Conservation (phyloP, 2,888 invertebrate species). For the Lepidonotus clava region DNA sequence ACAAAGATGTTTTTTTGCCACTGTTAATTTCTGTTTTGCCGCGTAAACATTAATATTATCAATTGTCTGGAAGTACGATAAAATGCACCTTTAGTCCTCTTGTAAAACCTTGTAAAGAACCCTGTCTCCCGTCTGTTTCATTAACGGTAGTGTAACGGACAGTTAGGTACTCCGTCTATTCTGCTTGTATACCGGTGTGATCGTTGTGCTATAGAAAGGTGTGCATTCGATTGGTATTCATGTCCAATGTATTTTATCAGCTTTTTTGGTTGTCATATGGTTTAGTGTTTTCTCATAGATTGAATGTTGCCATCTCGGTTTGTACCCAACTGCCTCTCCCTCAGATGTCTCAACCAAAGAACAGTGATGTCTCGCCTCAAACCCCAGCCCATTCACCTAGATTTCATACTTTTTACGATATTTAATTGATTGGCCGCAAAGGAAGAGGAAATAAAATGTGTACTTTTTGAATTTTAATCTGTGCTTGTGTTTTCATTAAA, state of each 20-base stretch:
- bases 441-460: slow-evolving; percentile 32
- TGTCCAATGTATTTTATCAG: neutral
- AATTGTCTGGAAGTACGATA: neutral
- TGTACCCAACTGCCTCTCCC: neutral
- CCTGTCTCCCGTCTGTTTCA: no score
- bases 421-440: neutral
- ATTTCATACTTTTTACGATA: slow-evolving; percentile 47
- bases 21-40: no score
- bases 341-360: slow-evolving; percentile 36
- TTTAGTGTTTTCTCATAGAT: slow-evolving; percentile 9
- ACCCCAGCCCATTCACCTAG: neutral
- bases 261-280: neutral
- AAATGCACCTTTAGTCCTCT: no score
- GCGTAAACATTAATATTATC: neutral
- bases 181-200: neutral
- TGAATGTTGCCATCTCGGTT: slow-evolving; percentile 1
- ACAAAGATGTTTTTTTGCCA: neutral
- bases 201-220: neutral
- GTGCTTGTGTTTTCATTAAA: neutral
- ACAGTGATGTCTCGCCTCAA: neutral
- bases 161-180: no score
- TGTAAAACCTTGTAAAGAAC: no score
- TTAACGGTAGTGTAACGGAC: no score
- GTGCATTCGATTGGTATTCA: slow-evolving; percentile 17
- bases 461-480: slow-evolving; percentile 37